These are phyloP conservation scores for Catocala sponsa DNA, from an alignment of 2,888 invertebrate species.

Conservation along the genomic window DNA sequence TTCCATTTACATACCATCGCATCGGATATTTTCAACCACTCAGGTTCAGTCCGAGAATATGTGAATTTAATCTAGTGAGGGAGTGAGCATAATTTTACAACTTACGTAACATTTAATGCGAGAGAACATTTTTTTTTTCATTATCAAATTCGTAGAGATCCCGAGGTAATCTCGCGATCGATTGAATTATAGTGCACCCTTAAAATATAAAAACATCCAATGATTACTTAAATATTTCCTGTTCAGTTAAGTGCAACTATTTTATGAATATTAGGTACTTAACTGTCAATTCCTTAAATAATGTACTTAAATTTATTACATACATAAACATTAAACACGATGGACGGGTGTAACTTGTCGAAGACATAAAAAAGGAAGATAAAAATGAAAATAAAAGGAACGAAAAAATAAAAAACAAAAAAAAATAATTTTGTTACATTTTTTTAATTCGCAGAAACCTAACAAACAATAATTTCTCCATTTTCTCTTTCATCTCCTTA, in stretches of 20 bases:
- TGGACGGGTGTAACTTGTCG: conserved; percentile 88
- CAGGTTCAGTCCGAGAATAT: conserved; percentile 50
- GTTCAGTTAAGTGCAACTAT: conserved; percentile 80
- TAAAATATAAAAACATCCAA: conserved; percentile 81
- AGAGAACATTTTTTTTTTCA: conserved; percentile 71
- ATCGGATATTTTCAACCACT: conserved; percentile 38
- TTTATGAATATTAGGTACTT: conserved; percentile 78
- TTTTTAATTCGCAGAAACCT: conserved; percentile 89
- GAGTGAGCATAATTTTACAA: conserved; percentile 75
- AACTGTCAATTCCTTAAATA: conserved; percentile 83
- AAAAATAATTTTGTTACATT: conserved; percentile 85
- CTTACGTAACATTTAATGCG: conserved; percentile 76
- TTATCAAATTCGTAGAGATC: conserved; percentile 80
- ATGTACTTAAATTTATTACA: conserved; percentile 80
- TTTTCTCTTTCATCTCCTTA: conserved; percentile 83
- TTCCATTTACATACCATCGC: conserved; percentile 27
- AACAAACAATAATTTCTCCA: conserved; percentile 88
- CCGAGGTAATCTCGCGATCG: conserved; percentile 57
- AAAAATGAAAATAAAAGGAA: conserved; percentile 58
- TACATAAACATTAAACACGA: conserved; percentile 82
- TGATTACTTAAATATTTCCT: conserved; percentile 76
- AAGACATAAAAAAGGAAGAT: conserved; percentile 64
- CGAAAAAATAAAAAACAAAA: conserved; percentile 75
- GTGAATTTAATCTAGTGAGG: conserved; percentile 69
- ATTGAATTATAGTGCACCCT: conserved; percentile 74